Evolutionary conservation across 2,888 invertebrate genomes (phyloP), one percentile per base, ranked within the genome.

Genomic region (Cactoblastis cactorum): DNA sequence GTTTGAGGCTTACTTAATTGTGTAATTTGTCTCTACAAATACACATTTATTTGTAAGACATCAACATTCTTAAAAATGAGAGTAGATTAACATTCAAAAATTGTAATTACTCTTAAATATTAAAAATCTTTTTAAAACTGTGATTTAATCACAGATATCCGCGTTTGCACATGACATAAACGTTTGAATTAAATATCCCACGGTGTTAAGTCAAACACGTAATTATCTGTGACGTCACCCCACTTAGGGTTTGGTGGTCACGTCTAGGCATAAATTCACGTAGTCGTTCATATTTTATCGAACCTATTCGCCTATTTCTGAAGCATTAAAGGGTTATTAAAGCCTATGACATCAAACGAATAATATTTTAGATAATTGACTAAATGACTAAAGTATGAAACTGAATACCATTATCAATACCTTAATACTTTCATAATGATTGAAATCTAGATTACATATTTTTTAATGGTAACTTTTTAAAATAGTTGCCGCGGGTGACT

Each of bases 181-280:
- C 28, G 28, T 15, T 22, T 43, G 28, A 43, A 28, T 43, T 43
- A 28, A 32, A 43, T 43, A 43, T 43, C 43, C 28, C 43, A 43
- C 43, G 43, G 17, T 43, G 28, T 28, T 43, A 17, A 9, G 28
- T 12, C 28, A 43, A 43, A 43, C 43, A 28, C 43, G 28, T 28
- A 43, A 43, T 32, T 43, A 43, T 43, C 28, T 28, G 43, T 43
- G 43, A 43, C 28, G 43, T 43, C 43, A 43, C 17, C 43, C 17
- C 11, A 11, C 43, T 43, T 32, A 11, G 17, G 11, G 32, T 32
- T 15, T 43, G 41, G 14, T 41, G 17, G 12, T 41, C 41, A 41
- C 24, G 22, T 19, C 5, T 22, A 14, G 15, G 15, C 28, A 17
- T 43, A 32, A 43, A 28, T 32, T 43, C 43, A 43, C 28, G 28